A percentile compares a stretch with the other conserved stretches of the same genome.
These are phyloP conservation scores for Cololabis saira DNA, from an alignment of 2,113 vertebrate genomes.

Conservation along the genomic window DNA sequence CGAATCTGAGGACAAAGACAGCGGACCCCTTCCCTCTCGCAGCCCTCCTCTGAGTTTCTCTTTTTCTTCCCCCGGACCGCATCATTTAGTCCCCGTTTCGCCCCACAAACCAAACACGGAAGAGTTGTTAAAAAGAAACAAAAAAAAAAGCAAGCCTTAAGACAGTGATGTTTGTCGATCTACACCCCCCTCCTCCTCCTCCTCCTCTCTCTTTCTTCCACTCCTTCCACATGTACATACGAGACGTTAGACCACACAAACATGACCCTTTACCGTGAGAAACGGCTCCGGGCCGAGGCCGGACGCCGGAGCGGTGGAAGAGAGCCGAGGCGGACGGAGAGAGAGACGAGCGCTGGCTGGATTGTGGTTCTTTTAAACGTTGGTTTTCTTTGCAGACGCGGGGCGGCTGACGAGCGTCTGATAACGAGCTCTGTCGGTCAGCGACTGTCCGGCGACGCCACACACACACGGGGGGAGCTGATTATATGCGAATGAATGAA, in stretches of 20 bases:
- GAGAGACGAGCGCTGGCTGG: conserved; percentile 48
- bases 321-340: conserved; percentile 3
- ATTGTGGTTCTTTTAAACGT: conserved; percentile 77
- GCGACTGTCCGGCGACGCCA: conserved; percentile 4
- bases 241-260: conserved; percentile 24
- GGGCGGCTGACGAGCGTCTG: conserved; percentile 50
- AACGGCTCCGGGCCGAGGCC: conserved; percentile 36
- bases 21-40: conserved; percentile 12
- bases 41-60: background rate
- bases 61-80: conserved; percentile 6
- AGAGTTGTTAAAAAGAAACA: conserved; percentile 48
- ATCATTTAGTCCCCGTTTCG: conserved; percentile 38
- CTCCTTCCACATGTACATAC: conserved; percentile 51
- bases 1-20: conserved; percentile 40
- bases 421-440: conserved; percentile 38
- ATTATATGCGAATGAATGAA: conserved; percentile 62
- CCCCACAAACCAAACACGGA: conserved; percentile 43
- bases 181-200: conserved; percentile 8
- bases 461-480: background rate
- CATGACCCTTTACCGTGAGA: conserved; percentile 52
- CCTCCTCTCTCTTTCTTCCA: conserved; percentile 21
- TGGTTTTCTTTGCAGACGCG: conserved; percentile 70
- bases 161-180: conserved; percentile 74
- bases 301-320: conserved; percentile 22
- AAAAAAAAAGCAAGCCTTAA: conserved; percentile 74